A percentile compares a stretch with the other conserved stretches of the same genome.
These are phyloP conservation scores for Dryas iulia DNA, from an alignment of 1,140 invertebrate species.

Conservation along the genomic window DNA sequence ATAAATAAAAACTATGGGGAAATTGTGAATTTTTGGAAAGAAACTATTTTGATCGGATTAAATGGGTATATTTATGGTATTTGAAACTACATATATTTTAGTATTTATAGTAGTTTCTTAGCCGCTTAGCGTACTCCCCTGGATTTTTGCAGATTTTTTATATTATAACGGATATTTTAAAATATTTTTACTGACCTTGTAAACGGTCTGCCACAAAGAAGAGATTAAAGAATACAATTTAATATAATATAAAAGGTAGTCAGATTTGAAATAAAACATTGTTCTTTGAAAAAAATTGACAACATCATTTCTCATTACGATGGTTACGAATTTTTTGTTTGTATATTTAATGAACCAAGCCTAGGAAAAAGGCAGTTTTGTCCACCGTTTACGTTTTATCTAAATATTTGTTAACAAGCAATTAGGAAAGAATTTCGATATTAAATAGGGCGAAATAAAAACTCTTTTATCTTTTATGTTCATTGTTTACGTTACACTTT, in stretches of 20 bases:
- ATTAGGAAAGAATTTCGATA: slow-evolving; percentile 16
- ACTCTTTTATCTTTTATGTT: slow-evolving; percentile 3
- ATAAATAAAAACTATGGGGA: neutral
- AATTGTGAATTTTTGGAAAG: neutral
- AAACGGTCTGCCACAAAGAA: neutral
- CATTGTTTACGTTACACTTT: neutral
- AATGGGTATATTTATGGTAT: too few relatives aligned
- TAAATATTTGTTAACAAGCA: slow-evolving; percentile 23
- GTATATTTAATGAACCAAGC: neutral
- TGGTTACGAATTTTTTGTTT: neutral
- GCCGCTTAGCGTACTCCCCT: neutral
- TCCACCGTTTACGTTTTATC: neutral
- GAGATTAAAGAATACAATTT: neutral
- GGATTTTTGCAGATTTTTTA: too few relatives aligned
- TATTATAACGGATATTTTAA: neutral
- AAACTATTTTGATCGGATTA: neutral
- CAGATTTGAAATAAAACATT: neutral
- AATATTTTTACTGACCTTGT: neutral
- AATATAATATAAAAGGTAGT: neutral
- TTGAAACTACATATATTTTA: too few relatives aligned
- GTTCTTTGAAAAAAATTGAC: neutral
- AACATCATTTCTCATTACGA: neutral
- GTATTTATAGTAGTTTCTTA: too few relatives aligned
- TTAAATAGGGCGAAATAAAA: neutral
- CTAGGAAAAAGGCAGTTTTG: slow-evolving; percentile 3